A percentile compares a stretch with the other conserved stretches of the same genome.
Evolutionary conservation across 2,113 vertebrate species (phyloP).

Genomic region (Oreotrochilus melanogaster): DNA sequence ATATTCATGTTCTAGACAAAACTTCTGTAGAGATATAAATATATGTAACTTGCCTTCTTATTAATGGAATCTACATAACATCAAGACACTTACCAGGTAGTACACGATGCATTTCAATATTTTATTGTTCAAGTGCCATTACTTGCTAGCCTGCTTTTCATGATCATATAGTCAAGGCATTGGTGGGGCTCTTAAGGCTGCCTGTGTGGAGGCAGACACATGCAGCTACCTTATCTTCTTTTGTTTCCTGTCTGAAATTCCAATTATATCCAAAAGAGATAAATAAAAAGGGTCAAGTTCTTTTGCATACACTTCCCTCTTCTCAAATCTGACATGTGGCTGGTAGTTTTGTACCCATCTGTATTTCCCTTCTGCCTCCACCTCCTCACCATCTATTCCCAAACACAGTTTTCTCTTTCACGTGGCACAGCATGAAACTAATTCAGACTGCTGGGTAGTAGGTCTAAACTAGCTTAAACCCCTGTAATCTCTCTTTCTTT

Average conservation of each 20-base stretch:
- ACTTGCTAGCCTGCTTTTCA: not conserved
- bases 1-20: not conserved
- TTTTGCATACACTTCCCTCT: not conserved
- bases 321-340: not conserved
- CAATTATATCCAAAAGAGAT: not conserved
- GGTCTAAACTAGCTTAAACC: not conserved
- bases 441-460: not conserved
- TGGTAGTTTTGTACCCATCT: constrained; percentile 2
- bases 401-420: constrained; percentile 10
- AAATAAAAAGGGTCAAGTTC: not conserved
- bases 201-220: not conserved
- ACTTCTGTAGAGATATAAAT: not conserved
- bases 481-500: not conserved
- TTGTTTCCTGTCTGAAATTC: not conserved
- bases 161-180: not conserved
- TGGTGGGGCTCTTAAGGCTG: not conserved
- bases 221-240: not conserved
- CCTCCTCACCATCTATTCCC: constrained; percentile 5
- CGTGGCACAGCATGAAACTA: not conserved
- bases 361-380: constrained; percentile 28
- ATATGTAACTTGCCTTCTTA: not conserved
- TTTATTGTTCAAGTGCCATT: not conserved
- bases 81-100: not conserved
- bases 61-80: not conserved
- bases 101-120: not conserved